A percentile compares a stretch with the other conserved stretches of the same genome.
Evolutionary conservation across 1,140 invertebrate genomes (phyloP).

Genomic region (Lysiphlebus fabarum): DNA sequence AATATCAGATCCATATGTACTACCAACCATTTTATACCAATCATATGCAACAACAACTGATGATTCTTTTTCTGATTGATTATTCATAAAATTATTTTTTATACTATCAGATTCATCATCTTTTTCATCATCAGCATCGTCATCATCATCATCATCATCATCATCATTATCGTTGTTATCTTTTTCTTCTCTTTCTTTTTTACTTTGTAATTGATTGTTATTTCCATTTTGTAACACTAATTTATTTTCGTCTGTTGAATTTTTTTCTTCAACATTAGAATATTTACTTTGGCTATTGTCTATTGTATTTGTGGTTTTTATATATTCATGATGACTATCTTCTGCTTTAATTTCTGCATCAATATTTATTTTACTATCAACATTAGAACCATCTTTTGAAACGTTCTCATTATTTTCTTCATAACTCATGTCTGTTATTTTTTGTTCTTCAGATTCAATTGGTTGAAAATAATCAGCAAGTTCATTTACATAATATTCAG

Average conservation of each 20-base stretch:
- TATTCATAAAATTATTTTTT: neutral
- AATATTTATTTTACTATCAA: no score
- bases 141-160: neutral
- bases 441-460: neutral
- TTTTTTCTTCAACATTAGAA: no score
- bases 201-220: neutral
- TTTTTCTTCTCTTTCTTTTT: neutral
- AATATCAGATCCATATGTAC: slow-evolving; percentile 9
- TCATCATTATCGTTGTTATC: neutral
- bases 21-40: slow-evolving; percentile 21
- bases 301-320: no score
- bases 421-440: neutral
- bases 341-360: no score
- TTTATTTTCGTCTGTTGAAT: neutral
- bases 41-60: neutral
- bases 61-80: neutral
- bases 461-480: slow-evolving; percentile 4
- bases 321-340: neutral
- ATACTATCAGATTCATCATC: neutral
- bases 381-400: no score
- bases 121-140: neutral
- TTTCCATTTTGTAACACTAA: neutral
- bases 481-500: slow-evolving; percentile 9
- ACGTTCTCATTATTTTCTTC: neutral
- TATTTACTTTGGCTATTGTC: no score